phyloP scores from a whole-genome alignment of 1,140 invertebrate genomes.

The Fopius arisanus region DNA sequence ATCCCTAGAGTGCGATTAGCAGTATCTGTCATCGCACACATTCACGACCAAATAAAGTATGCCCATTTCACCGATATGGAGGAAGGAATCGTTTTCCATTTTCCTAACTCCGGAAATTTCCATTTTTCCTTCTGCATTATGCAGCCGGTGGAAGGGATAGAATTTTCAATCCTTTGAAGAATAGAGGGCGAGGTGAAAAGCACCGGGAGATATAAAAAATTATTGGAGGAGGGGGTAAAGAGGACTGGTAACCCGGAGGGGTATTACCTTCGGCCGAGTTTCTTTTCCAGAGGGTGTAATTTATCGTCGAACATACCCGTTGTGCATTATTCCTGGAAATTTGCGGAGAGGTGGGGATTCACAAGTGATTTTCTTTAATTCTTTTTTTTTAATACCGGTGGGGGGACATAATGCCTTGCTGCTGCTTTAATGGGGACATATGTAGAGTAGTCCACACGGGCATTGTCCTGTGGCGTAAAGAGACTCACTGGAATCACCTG shows the following conservation, averaged over 20 bases:
- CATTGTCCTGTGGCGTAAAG: conserved; percentile 49
- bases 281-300: conserved; percentile 14
- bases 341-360: neutral
- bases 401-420: conserved; percentile 52
- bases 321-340: conserved; percentile 18
- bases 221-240: neutral
- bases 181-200: neutral
- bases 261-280: conserved; percentile 1
- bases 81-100: conserved; percentile 16
- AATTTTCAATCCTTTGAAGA: conserved; percentile 13
- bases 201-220: neutral
- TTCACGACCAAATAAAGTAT: neutral
- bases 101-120: neutral
- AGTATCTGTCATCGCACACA: neutral
- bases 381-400: neutral
- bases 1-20: neutral
- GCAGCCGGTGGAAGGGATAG: conserved; percentile 8
- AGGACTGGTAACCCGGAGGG: neutral
- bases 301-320: conserved; percentile 3
- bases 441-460: conserved; percentile 52
- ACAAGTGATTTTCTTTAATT: neutral
- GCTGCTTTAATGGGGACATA: conserved; percentile 59
- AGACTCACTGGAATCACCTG: conserved; percentile 51
- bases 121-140: conserved; percentile 20
- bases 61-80: neutral